Evolutionary conservation across 2,113 vertebrate species (phyloP).

Genomic region (Hassar affinis): DNA sequence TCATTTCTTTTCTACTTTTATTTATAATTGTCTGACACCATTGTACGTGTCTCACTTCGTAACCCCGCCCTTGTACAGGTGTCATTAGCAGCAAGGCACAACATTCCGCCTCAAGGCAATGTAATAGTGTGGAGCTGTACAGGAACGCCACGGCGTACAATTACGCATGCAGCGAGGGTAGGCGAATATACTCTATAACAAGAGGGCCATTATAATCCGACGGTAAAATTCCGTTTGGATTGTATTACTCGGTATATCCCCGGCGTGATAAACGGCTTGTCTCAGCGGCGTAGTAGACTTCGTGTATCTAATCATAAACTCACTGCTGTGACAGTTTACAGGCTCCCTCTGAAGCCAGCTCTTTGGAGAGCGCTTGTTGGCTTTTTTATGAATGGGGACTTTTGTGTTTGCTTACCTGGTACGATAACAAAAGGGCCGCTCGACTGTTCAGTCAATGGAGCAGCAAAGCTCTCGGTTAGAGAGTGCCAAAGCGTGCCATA

Average conservation of each 20-base stretch:
- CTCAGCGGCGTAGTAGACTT: conserved; percentile 30
- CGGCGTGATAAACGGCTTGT: conserved; percentile 38
- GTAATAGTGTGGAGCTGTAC: background rate
- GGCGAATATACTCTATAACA: background rate
- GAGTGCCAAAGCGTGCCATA: conserved; percentile 13
- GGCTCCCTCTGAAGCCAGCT: conserved; percentile 19
- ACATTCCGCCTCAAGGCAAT: background rate
- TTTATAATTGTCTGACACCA: background rate
- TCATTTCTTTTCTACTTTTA: background rate
- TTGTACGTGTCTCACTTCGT: background rate
- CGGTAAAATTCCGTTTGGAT: conserved; percentile 33
- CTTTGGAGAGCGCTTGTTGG: conserved; percentile 29
- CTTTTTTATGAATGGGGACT: conserved; percentile 37
- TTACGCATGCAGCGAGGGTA: conserved; percentile 3
- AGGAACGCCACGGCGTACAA: background rate
- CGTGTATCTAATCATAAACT: conserved; percentile 42
- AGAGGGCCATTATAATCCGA: conserved; percentile 2
- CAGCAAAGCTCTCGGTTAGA: conserved; percentile 14
- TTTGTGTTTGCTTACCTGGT: conserved; percentile 46
- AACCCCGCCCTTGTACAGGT: conserved; percentile 2
- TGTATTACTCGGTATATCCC: conserved; percentile 30
- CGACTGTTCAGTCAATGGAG: conserved; percentile 35
- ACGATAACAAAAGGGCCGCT: conserved; percentile 36
- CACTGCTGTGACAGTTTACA: conserved; percentile 39
- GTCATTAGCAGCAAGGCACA: background rate